These are phyloP conservation scores for Calcarius lapponicus DNA, from an alignment of 2,797 vertebrate genomes.

Conservation along the genomic window DNA sequence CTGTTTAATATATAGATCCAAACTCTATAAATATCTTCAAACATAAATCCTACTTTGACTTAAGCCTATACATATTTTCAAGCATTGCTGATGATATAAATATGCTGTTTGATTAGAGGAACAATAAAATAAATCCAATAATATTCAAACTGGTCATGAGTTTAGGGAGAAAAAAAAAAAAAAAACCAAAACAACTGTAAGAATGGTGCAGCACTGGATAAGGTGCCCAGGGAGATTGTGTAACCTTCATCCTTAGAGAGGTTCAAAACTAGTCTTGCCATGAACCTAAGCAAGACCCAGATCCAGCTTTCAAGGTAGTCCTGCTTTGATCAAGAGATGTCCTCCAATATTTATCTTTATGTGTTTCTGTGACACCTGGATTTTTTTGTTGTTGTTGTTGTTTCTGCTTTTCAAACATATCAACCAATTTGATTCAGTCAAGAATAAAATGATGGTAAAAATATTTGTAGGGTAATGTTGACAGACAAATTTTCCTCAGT, in stretches of 20 bases:
- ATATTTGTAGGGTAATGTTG: neutral
- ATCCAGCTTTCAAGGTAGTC: neutral
- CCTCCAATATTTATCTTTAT: neutral
- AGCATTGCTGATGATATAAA: neutral
- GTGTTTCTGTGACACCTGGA: neutral
- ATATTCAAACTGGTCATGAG: neutral
- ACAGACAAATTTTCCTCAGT: neutral
- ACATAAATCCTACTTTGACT: neutral
- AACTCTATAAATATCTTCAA: neutral
- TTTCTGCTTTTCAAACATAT: neutral
- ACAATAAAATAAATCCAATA: neutral
- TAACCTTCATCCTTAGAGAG: neutral
- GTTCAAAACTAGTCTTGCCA: neutral
- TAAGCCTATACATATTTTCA: neutral
- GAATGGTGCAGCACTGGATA: neutral
- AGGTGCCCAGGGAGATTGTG: neutral
- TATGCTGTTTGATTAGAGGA: neutral
- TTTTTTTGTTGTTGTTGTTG: neutral
- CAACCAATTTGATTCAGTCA: neutral
- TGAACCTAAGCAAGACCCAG: neutral
- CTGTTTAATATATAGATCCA: neutral
- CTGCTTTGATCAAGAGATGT: neutral
- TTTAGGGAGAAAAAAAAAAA: neutral
- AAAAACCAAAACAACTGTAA: neutral
- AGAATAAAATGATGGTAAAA: neutral